Evolutionary conservation across 2,113 vertebrate genomes (phyloP).

Genomic region (Hemiscyllium ocellatum): DNA sequence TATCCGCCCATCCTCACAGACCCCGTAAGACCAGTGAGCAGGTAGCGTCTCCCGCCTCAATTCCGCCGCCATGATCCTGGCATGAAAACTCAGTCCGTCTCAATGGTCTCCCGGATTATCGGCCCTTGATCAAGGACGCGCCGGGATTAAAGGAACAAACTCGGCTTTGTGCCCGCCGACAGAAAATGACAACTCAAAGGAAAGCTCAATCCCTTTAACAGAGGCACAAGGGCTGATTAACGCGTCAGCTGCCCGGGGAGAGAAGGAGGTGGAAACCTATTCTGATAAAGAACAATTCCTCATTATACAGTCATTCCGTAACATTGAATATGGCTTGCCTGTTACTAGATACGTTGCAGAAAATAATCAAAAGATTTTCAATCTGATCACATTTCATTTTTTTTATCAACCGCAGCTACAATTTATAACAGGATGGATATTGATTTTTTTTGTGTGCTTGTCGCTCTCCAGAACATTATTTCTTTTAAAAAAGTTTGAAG

Average conservation of each 20-base stretch:
- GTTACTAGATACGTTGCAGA: background rate
- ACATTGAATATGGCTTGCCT: background rate
- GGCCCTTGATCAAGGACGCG: conserved; percentile 41
- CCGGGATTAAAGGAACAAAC: background rate
- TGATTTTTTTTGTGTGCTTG: background rate
- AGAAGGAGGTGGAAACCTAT: background rate
- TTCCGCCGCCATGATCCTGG: conserved; percentile 76
- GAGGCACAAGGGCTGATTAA: background rate
- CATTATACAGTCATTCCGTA: background rate
- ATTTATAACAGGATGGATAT: background rate
- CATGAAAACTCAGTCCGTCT: conserved; percentile 50
- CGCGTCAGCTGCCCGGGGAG: background rate
- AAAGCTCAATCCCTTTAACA: background rate
- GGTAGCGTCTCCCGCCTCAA: conserved; percentile 83
- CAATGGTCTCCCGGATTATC: conserved; percentile 31
- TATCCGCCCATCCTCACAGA: conserved; percentile 81
- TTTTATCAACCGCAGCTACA: too few species aligned
- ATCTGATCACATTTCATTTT: background rate
- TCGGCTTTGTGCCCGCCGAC: conserved; percentile 27
- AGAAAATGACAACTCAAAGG: background rate
- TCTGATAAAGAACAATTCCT: background rate
- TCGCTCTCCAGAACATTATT: background rate
- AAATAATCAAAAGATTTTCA: background rate
- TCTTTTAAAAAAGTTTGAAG: background rate
- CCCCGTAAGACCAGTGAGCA: conserved; percentile 88